Conservation (phyloP, 2,888 invertebrate genomes). For the Gymnosoma rotundatum region DNA sequence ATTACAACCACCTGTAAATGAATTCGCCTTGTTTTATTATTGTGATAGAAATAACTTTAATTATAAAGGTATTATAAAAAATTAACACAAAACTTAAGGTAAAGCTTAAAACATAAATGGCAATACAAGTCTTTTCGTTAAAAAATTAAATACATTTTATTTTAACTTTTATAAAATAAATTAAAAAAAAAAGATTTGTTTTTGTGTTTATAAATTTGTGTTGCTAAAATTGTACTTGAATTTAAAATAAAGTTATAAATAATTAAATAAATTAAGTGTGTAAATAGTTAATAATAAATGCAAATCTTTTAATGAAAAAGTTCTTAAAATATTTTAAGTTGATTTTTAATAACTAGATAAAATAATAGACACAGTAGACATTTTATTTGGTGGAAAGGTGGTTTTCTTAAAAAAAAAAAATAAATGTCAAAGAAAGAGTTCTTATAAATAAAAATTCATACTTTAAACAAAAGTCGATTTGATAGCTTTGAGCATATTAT, state of each 20-base stretch:
- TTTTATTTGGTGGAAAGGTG: no score
- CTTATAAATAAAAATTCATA: no score
- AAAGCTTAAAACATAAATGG: slow-evolving; percentile 64
- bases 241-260: slow-evolving; percentile 72
- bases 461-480: no score
- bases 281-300: slow-evolving; percentile 38
- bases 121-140: slow-evolving; percentile 72
- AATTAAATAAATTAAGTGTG: slow-evolving; percentile 21
- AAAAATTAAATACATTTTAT: slow-evolving; percentile 58
- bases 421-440: no score
- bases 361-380: no score
- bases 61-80: slow-evolving; percentile 48
- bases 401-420: no score
- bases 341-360: neutral
- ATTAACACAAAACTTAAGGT: slow-evolving; percentile 41
- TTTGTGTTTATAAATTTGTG: slow-evolving; percentile 51
- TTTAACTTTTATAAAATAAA: slow-evolving; percentile 10
- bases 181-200: neutral
- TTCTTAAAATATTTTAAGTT: neutral
- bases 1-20: no score
- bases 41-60: slow-evolving; percentile 27
- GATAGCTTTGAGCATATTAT: no score
- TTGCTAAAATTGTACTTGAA: slow-evolving; percentile 72
- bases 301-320: slow-evolving; percentile 12
- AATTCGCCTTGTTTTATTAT: no score